Base-by-base conservation (phyloP, 2,888 invertebrate genomes). In the Mylabris sibirica region DNA sequence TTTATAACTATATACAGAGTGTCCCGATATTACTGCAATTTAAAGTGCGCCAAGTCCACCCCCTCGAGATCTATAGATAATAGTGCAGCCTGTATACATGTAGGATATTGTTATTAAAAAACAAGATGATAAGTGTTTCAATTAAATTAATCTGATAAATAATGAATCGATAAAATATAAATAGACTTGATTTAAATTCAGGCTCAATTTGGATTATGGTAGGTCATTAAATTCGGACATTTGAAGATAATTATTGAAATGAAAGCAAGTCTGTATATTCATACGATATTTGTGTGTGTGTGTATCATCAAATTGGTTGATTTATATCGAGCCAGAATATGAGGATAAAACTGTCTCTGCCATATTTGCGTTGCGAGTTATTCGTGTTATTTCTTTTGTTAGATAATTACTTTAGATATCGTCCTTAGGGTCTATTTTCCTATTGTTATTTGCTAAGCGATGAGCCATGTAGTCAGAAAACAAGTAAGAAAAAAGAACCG, bases 391-490 rank as follows among this genome's bases (percentile, higher is more conserved):
- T 69, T 67, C 65, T 67, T 70, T 71, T 71, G 70, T 71, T 68
- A 68, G 68, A 71, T 71, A 71, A 71, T 68, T 71, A 71, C 70
- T 71, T 66, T 59, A 71, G 68, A 71, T 68, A 71, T 63, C 59
- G 70, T 61, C 62, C 53, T 68, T 71, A 71, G 64, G 61, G 68
- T 63, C 70, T 68, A 71, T 66, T 68, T 71, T 71, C 68, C 64
- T 68, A 71, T 68, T 65, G 63, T 68, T 68, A 66, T 64, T 68
- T 64, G 64, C 49, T 41, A 60, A 49, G 20, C 66, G 61, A 65
- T 71, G 70, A 68, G 63, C 70, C 65, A 41, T 67, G 63, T 68
- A 64, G 63, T 59, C 68, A 64, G 64, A 64, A 68, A 68, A 68
- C 63, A 70, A 68, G 67, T 65, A 70, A 65, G 17, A 11, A 22